Evolutionary conservation across 2,113 vertebrate genomes (phyloP).

Genomic region (Danionella cerebrum): DNA sequence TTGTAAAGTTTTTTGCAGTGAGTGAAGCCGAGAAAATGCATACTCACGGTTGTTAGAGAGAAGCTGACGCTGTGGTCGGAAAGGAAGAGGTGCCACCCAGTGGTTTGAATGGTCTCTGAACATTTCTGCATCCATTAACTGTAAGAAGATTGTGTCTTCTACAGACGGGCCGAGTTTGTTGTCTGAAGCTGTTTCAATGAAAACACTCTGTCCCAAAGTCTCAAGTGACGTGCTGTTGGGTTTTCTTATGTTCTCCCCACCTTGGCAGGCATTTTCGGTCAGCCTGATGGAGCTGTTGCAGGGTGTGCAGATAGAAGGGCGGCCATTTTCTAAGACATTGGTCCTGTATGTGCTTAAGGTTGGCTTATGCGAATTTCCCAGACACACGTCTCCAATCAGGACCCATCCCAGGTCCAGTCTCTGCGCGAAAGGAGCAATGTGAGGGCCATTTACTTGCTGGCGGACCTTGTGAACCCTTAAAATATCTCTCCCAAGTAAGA

Average conservation of each 20-base stretch:
- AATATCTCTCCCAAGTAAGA: conserved; percentile 7
- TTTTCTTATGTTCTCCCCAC: background rate
- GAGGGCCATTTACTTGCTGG: background rate
- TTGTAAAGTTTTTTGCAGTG: background rate
- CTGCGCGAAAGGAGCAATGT: background rate
- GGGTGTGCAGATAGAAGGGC: background rate
- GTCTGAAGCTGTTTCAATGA: background rate
- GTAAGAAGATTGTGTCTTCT: background rate
- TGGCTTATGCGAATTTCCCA: background rate
- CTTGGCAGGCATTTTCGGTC: no score
- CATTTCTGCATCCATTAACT: background rate
- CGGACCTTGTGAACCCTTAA: background rate
- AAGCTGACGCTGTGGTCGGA: background rate
- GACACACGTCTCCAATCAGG: background rate
- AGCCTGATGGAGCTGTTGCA: background rate
- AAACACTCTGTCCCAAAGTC: background rate
- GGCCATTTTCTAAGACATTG: background rate
- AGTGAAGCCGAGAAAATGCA: background rate
- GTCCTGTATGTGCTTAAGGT: background rate
- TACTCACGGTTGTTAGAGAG: background rate
- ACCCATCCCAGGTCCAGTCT: conserved; percentile 4
- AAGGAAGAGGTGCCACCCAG: background rate
- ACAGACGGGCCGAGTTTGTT: background rate
- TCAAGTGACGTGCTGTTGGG: no score
- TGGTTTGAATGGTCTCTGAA: background rate